Base-by-base conservation (phyloP, 2,888 invertebrate genomes). In the Coelopa pilipes region DNA sequence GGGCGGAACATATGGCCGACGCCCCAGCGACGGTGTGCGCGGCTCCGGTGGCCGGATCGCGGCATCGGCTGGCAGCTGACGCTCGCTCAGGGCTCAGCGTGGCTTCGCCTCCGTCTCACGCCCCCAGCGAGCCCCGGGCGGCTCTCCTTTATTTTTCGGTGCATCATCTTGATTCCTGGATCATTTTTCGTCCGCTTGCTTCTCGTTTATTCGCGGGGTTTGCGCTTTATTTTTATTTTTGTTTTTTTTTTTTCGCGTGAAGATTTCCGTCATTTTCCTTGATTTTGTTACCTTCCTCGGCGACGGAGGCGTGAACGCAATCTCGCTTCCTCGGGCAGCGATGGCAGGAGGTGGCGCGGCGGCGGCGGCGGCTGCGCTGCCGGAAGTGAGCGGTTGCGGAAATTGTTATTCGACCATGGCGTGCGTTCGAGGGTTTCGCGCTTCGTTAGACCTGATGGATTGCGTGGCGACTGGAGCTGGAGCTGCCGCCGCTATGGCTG, bases 1-100 rank as follows among this genome's bases (percentile, higher is more conserved):
- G 15, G 50, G 50, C 45, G 50, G 50, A 66, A 66, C 49, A 50
- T 66, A 66, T 66, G 21, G 19, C 66, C 21, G 45, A 66, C 66
- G 66, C 66, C 15, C 50, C 21, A 12, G 66, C 66, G 50, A 13
- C 50, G 66, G 24, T 50, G 50, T 66, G 50, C 21, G 66, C 19
- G 49, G 19, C 24, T 24, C 17, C 5, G 46, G 49, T 66, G 50
- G 66, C 15, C 24, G 65, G 45, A 45, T 66, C 66, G 21, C 50
- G 50, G 50, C 49, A 13, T 24, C 19, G n/a, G 24, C 7, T 34
- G 34, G 7, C 2, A 34, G 34, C 2, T 34, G 34, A 34, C 2
- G 34, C 34, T 7, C 4, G 34, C 4, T 4, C 7, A 4, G 2
- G 34, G 34, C 34, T 34, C 34, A 34, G 2, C 34, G 34, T 34